A percentile compares a stretch with the other conserved stretches of the same genome.
Conservation (phyloP, 2,113 vertebrate species). For the Actenoides lindsayi region DNA sequence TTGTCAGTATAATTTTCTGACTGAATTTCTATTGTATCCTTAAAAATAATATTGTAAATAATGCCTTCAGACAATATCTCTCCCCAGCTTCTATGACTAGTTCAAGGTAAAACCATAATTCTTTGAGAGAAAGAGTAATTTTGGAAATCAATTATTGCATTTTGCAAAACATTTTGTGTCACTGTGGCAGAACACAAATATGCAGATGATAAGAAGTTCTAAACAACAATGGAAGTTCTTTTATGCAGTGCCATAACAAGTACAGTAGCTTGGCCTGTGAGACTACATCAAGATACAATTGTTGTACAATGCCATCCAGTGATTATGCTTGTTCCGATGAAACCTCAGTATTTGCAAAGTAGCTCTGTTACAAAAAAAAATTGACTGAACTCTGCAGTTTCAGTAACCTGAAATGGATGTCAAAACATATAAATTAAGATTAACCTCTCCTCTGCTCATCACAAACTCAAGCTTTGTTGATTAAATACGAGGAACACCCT, state of each 20-base stretch:
- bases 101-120: background rate
- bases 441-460: conserved; percentile 47
- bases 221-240: background rate
- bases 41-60: background rate
- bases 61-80: background rate
- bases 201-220: background rate
- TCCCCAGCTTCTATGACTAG: background rate
- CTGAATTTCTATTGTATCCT: background rate
- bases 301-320: background rate
- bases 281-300: background rate
- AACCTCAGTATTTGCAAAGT: background rate
- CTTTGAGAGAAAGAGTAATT: background rate
- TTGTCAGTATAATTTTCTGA: background rate
- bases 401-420: background rate
- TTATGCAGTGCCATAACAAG: background rate
- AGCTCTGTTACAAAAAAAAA: background rate
- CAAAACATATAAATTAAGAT: conserved; percentile 23
- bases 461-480: conserved; percentile 49
- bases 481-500: conserved; percentile 5
- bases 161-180: background rate
- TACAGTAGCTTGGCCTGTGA: background rate
- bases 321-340: background rate
- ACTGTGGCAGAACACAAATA: background rate
- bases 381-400: background rate
- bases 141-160: background rate